Evolutionary conservation across 1,140 invertebrate genomes (phyloP), one percentile per base, ranked within the genome.

Genomic region (Eriosoma lanigerum): DNA sequence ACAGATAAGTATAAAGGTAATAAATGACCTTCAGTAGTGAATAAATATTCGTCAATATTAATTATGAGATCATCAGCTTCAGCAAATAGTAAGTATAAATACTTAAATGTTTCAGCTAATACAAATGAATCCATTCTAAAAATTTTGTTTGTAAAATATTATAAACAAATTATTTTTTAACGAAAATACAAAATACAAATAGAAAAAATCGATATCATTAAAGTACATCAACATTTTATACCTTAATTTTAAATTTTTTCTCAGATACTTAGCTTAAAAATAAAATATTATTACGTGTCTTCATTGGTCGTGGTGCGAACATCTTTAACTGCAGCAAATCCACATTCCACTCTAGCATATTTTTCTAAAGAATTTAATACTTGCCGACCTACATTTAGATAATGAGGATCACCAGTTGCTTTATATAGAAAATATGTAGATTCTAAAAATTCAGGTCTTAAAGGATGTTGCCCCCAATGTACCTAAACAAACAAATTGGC

Each of bases 1-100:
- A 70, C 52, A 56, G 78, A 72, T 32, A 98, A 87, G 15, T 92
- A 92, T 1, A 99, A 87, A 15, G 97, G 97, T 80, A 99, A 86
- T 46, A 99, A 89, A 88, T 99, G 97, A 3, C 96, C 97, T 86
- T 99, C 97, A 0, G 97, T 99, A 0, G 97, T 98, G 82, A 99
- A 94, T 80, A 99, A 91, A 88, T 97, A 99, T 85, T 98, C 92
- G 86, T 98, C 95, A n/a, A 98, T 87, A 86, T 98, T 93, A 29
- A 99, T 86, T 32, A 94, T 87, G 21, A 98, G 86, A 84, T 99
- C 96, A 54, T 89, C 90, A 58, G 94, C 91, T 82, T 98, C 94
- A 12, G 95, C 91, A 86, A 98, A 99, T 80, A 99, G 87, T 84
- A 99, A 89, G 86, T 93, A 99, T 10, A 99, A 87, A 86, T 99